Percentiles rank a stretch among this genome's conserved stretches.
Evolutionary conservation across 2,888 invertebrate genomes (phyloP).

Genomic region (Melikaiella ostensackeni): DNA sequence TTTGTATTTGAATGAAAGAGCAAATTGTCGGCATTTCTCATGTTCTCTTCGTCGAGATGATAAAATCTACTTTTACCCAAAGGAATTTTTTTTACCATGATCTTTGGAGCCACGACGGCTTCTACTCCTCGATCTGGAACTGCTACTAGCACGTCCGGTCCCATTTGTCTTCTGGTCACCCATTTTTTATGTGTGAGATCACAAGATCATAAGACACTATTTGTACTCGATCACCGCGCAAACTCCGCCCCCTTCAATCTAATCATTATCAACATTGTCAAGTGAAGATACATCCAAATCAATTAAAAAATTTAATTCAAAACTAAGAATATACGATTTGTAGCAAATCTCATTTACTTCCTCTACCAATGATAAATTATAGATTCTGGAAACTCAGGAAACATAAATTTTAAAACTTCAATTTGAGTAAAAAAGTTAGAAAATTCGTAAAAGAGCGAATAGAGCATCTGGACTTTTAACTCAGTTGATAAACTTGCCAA

Average conservation of each 20-base stretch:
- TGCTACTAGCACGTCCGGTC: constrained; percentile 62
- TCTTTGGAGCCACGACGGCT: constrained; percentile 71
- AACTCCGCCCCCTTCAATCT: neutral
- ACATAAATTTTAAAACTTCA: neutral
- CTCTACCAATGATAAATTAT: neutral
- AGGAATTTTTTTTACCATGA: constrained; percentile 63
- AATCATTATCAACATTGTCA: neutral
- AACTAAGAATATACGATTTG: neutral
- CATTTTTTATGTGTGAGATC: constrained; percentile 59
- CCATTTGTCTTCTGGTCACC: constrained; percentile 67
- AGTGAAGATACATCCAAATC: neutral
- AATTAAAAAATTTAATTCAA: neutral
- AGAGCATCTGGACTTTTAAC: neutral
- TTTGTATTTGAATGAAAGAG: too few relatives aligned
- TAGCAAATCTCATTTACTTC: neutral
- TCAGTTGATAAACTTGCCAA: neutral
- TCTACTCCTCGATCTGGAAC: constrained; percentile 72
- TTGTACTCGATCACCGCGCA: constrained; percentile 20
- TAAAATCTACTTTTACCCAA: neutral
- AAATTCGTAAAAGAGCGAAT: neutral
- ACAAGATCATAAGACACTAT: constrained; percentile 11
- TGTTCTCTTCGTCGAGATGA: neutral
- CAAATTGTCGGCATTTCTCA: too few relatives aligned
- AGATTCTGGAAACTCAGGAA: neutral
- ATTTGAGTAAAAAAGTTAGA: neutral